Evolutionary conservation across 1,140 invertebrate species (phyloP), one percentile per base, ranked within the genome.

Genomic region (Ips typographus): DNA sequence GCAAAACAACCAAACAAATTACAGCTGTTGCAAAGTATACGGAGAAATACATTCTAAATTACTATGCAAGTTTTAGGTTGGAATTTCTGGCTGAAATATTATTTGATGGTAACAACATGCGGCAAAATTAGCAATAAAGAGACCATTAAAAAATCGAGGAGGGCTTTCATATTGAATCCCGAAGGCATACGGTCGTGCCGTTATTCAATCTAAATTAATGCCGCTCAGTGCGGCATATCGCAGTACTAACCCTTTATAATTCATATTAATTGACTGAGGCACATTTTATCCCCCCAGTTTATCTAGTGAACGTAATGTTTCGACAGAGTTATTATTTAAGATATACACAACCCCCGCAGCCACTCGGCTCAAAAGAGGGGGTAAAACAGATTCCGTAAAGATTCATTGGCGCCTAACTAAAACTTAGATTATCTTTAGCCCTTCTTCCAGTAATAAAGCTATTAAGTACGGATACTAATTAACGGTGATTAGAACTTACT

Each of bases 271-370:
- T 68, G 67, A 68, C 67, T 68, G 59, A 68, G 67, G 49, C 67
- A 62, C 58, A 68, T 59, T 68, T 62, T 68, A 68, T 62, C 67
- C 67, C 40, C 65, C 67, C 59, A 68, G 67, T 68, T 68, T 68
- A 68, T 68, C 67, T 68, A 68, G 58, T 49, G 67, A 62, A 68
- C 67, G 67, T 68, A 68, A 68, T 68, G 67, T 68, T 68, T 68
- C 67, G 67, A 68, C 67, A 68, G 67, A 62, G 67, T 68, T 68
- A 68, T 68, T 68, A 68, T 68, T 68, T 68, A 68, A 68, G 67
- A 68, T 68, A 61, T 68, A 65, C 49, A 40, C 60, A 22, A 44
- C 65, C n/a, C n/a, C 36, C 22, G 8, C 67, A 67, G 56, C 58
- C 65, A 60, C 67, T 63, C 62, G 59, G 60, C 47, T 68, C 43